Conservation (phyloP, 2,797 vertebrate species). For the Xyrichtys novacula region DNA sequence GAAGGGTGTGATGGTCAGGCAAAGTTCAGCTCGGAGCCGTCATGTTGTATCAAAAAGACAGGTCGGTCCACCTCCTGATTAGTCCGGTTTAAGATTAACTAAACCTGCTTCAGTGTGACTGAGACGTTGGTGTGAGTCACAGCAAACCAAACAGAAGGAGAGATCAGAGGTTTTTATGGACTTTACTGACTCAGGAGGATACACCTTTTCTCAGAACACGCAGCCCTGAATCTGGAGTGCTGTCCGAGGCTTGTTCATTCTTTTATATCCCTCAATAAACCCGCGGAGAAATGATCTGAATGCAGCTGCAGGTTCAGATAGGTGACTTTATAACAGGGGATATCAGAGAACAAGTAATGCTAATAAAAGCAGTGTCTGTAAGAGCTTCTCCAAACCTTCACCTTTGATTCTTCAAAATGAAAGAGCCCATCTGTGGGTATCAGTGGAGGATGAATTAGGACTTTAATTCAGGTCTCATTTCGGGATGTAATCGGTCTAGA, state of each 20-base stretch:
- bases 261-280: neutral
- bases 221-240: neutral
- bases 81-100: slow-evolving; percentile 8
- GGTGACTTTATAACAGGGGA: too few species aligned
- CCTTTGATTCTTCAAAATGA: too few species aligned
- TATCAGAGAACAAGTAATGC: too few species aligned
- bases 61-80: neutral
- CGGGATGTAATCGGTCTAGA: too few species aligned
- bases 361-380: too few species aligned
- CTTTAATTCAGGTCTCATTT: too few species aligned
- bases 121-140: neutral
- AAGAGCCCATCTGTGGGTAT: too few species aligned
- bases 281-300: neutral
- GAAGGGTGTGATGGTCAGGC: neutral
- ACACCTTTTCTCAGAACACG: neutral
- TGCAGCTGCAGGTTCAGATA: too few species aligned
- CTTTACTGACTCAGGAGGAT: neutral
- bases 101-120: neutral
- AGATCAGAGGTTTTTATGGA: neutral
- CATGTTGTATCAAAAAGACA: neutral
- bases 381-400: too few species aligned
- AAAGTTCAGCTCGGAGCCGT: slow-evolving; percentile 4
- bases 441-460: too few species aligned
- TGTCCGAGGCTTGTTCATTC: neutral
- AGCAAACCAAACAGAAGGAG: neutral